phyloP scores from a whole-genome alignment of 1,140 invertebrate species.

The Oedothorax gibbosus region DNA sequence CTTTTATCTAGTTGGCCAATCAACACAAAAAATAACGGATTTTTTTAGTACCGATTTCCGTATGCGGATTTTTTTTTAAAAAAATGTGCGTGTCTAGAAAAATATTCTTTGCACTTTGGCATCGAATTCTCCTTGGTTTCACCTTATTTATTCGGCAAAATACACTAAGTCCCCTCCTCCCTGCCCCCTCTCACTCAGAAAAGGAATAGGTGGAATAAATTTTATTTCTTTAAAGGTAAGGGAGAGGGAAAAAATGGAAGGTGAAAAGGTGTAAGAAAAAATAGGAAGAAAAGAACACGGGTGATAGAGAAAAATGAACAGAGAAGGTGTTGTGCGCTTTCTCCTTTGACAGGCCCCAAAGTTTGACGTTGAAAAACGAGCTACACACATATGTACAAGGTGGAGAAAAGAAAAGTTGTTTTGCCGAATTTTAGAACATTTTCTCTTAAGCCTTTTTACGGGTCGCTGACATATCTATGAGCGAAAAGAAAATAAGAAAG shows the following conservation, averaged over 20 bases:
- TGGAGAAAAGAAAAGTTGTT: slow-evolving; percentile 5
- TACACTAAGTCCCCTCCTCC: not conserved
- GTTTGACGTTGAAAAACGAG: slow-evolving; percentile 53
- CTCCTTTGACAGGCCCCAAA: slow-evolving; percentile 24
- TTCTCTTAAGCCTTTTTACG: slow-evolving; percentile 26
- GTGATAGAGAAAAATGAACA: slow-evolving; percentile 13
- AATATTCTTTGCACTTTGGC: no score
- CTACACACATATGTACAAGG: slow-evolving; percentile 2
- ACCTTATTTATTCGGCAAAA: slow-evolving; percentile 52
- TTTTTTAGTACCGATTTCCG: no score
- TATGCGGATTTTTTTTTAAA: no score
- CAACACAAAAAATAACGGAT: slow-evolving; percentile 19
- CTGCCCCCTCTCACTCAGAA: no score
- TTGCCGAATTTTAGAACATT: slow-evolving; percentile 38
- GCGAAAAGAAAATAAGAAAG: slow-evolving; percentile 11
- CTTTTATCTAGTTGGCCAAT: not conserved
- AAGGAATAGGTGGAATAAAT: slow-evolving; percentile 2
- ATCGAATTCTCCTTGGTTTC: slow-evolving; percentile 14
- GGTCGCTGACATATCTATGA: slow-evolving; percentile 7
- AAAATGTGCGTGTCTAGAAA: no score
- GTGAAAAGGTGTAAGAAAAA: not conserved
- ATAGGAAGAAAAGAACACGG: no score
- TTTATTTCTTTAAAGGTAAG: slow-evolving; percentile 26
- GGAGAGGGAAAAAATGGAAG: not conserved
- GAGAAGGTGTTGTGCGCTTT: slow-evolving; percentile 5